Percentiles rank a stretch among this genome's conserved stretches.
These are phyloP conservation scores for Ptilorrhoa leucosticta DNA, from an alignment of 2,113 vertebrate species.

Conservation along the genomic window DNA sequence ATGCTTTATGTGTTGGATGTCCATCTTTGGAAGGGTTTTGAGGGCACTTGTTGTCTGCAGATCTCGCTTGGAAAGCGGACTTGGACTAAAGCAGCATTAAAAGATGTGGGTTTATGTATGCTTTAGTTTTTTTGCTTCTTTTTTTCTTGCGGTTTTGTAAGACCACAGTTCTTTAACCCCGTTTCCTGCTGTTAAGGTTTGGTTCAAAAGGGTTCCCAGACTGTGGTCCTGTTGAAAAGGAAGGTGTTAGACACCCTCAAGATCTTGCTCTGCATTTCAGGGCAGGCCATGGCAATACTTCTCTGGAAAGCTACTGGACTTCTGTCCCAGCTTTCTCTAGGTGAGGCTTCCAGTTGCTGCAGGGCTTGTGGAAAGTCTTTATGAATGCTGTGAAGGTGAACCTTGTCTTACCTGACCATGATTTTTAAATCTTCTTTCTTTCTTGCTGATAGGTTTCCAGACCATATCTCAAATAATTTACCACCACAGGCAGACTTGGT, in stretches of 20 bases:
- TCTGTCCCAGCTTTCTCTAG: neutral
- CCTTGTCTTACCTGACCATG: neutral
- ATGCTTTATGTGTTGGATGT: accelerated
- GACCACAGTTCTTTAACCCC: accelerated
- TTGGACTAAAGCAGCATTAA: neutral
- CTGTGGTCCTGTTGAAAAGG: neutral
- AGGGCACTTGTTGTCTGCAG: neutral
- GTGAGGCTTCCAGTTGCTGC: neutral
- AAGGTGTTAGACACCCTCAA: neutral
- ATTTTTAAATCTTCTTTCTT: neutral
- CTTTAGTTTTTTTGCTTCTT: neutral
- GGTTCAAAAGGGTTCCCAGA: neutral
- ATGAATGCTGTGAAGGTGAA: neutral
- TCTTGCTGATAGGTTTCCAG: neutral
- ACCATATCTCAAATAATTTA: neutral
- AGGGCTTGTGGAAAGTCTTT: neutral
- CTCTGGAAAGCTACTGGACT: neutral
- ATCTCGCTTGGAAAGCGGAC: neutral
- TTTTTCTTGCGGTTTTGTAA: neutral
- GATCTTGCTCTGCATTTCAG: neutral
- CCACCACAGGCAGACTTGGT: neutral
- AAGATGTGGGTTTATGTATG: accelerated
- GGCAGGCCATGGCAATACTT: neutral
- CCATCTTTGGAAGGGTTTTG: neutral
- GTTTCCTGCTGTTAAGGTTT: neutral